Percentiles rank a stretch among this genome's conserved stretches.
Evolutionary conservation across 2,113 vertebrate species (phyloP).

Genomic region (Tragelaphus strepsiceros): DNA sequence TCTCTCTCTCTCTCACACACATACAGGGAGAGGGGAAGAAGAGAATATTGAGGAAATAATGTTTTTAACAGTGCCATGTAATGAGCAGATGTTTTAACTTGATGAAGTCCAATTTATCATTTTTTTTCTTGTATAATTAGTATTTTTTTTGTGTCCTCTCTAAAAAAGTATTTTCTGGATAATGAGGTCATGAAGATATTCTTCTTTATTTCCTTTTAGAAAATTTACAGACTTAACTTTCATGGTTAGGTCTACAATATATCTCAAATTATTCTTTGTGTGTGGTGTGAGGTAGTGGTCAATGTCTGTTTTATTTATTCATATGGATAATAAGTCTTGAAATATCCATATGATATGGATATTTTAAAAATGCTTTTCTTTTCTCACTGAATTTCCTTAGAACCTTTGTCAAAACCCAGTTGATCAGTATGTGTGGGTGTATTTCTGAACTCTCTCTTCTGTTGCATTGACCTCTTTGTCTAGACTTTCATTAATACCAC

Average conservation of each 20-base stretch:
- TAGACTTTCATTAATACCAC: background rate
- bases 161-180: slow-evolving; percentile 3
- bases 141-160: background rate
- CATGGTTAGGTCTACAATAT: background rate
- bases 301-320: background rate
- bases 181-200: background rate
- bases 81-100: background rate
- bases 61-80: background rate
- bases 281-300: background rate
- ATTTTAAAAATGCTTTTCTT: background rate
- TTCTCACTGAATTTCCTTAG: background rate
- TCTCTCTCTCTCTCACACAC: background rate
- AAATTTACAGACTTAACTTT: background rate
- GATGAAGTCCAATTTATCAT: background rate
- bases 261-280: background rate
- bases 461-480: background rate
- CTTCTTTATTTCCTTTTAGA: background rate
- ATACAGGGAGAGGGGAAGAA: background rate
- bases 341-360: background rate
- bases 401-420: background rate
- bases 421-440: background rate
- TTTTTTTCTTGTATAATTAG: background rate
- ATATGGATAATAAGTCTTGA: background rate
- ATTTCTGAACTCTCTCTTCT: background rate
- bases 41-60: background rate